These are phyloP conservation scores for Xiphorhynchus elegans DNA, from an alignment of 2,113 vertebrate species.

Conservation along the genomic window DNA sequence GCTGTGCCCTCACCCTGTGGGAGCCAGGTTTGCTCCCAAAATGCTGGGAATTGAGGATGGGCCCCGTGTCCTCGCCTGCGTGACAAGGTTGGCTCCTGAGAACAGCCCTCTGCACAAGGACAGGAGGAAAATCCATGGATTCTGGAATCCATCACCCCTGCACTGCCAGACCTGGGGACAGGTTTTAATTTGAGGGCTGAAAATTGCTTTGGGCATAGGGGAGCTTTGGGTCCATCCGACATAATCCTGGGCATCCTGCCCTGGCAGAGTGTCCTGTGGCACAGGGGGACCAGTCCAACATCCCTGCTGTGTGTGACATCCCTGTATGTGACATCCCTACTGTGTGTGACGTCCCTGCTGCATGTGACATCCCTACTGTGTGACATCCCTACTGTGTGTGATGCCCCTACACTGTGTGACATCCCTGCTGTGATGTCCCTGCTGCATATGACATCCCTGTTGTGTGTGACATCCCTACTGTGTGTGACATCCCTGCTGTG, in stretches of 20 bases:
- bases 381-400: too few relatives aligned
- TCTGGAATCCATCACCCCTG: not conserved
- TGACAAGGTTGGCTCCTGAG: not conserved
- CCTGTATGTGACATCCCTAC: rapidly evolving
- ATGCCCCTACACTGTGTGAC: too few relatives aligned
- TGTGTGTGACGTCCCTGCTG: too few relatives aligned
- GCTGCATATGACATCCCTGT: too few relatives aligned
- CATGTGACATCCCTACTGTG: too few relatives aligned
- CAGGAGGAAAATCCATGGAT: rapidly evolving
- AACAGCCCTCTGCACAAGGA: not conserved
- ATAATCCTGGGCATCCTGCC: not conserved
- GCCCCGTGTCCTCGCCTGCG: rapidly evolving
- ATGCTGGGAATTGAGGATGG: not conserved
- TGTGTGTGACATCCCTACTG: too few relatives aligned
- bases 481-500: rapidly evolving
- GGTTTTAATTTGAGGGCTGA: not conserved
- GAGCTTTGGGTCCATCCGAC: rapidly evolving
- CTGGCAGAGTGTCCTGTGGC: rapidly evolving
- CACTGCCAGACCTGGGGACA: rapidly evolving
- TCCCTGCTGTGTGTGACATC: too few relatives aligned
- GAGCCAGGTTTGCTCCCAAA: not conserved
- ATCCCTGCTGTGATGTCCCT: not conserved
- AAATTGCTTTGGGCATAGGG: not conserved
- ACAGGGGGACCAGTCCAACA: not conserved
- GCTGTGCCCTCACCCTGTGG: rapidly evolving